Conservation (phyloP, 2,113 vertebrate species). For the Atherinomorus stipes region DNA sequence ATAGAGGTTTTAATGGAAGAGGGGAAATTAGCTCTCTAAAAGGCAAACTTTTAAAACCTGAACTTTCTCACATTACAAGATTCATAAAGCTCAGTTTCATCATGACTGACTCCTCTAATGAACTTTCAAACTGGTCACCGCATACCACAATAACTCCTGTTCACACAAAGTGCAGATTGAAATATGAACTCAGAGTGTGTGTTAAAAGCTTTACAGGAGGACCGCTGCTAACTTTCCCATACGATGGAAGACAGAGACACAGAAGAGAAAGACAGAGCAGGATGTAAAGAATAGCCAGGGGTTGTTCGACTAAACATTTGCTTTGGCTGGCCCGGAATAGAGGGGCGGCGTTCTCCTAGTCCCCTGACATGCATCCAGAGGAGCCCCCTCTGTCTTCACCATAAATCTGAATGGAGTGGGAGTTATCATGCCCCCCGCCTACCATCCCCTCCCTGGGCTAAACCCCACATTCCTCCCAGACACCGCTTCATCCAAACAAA, state of each 20-base stretch:
- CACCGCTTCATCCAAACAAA: constrained; percentile 78
- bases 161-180: constrained; percentile 23
- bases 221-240: constrained; percentile 49
- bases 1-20: too few relatives aligned
- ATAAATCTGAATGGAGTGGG: constrained; percentile 78
- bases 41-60: neutral
- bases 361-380: constrained; percentile 74
- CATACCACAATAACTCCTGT: constrained; percentile 2
- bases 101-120: neutral
- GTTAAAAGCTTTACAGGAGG: constrained; percentile 9
- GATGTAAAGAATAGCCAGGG: constrained; percentile 67
- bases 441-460: constrained; percentile 54
- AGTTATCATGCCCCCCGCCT: constrained; percentile 71
- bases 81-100: neutral
- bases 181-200: constrained; percentile 16
- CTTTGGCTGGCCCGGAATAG: constrained; percentile 72
- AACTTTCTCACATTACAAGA: neutral
- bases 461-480: constrained; percentile 78
- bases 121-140: neutral
- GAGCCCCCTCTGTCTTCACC: constrained; percentile 72
- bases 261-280: constrained; percentile 48
- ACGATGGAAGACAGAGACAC: constrained; percentile 23
- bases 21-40: neutral
- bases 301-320: constrained; percentile 75
- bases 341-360: constrained; percentile 61